Evolutionary conservation across 2,888 invertebrate species (phyloP).

Genomic region (Beris chalybata): DNA sequence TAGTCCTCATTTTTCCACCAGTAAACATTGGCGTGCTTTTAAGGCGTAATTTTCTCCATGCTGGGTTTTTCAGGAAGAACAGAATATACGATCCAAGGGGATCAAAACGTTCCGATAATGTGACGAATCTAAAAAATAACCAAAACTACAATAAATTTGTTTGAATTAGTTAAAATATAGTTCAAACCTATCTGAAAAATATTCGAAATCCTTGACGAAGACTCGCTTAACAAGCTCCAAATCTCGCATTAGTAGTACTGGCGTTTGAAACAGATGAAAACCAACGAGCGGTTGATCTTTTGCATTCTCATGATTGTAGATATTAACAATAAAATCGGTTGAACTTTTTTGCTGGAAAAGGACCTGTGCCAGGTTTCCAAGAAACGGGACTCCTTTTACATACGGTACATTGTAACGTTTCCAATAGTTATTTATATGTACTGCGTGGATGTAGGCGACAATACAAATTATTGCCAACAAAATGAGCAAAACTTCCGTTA

Average conservation of each 20-base stretch:
- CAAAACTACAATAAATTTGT: neutral
- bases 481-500: no score
- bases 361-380: conserved; percentile 55
- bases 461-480: neutral
- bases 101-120: neutral
- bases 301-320: conserved; percentile 49
- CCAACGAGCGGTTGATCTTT: conserved; percentile 50
- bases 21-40: conserved; percentile 2
- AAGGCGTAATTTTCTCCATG: neutral
- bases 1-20: neutral
- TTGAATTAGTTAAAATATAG: neutral
- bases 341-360: conserved; percentile 47
- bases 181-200: conserved; percentile 52
- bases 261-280: conserved; percentile 56
- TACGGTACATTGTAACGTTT: conserved; percentile 51
- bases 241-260: conserved; percentile 55
- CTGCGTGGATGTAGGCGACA: conserved; percentile 11
- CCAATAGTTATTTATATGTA: conserved; percentile 45
- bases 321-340: conserved; percentile 49
- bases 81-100: neutral
- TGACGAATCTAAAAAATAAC: neutral
- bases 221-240: conserved; percentile 56
- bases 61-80: no score
- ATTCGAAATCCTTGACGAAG: conserved; percentile 57
- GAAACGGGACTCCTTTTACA: conserved; percentile 51